phyloP scores from a whole-genome alignment of 1,140 invertebrate genomes.

The Cydia strobilella region DNA sequence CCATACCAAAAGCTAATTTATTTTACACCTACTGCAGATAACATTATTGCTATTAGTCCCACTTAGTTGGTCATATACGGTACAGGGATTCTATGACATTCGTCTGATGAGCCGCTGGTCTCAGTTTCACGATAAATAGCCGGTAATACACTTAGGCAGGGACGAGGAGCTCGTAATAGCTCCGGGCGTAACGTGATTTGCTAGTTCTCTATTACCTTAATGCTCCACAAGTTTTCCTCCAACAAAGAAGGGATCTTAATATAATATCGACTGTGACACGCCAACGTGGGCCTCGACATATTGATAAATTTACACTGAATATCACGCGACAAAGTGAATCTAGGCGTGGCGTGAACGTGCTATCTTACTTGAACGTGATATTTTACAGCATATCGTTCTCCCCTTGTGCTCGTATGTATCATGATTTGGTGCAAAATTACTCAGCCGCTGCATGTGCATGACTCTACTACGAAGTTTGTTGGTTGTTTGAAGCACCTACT shows the following conservation, averaged over 20 bases:
- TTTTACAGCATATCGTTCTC: conserved; percentile 10
- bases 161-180: conserved; percentile 60
- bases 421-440: conserved; percentile 22
- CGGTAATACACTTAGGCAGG: conserved; percentile 61
- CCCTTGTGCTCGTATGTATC: conserved; percentile 19
- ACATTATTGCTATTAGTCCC: conserved; percentile 14
- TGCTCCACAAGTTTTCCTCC: conserved; percentile 57
- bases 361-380: conserved; percentile 14
- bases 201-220: conserved; percentile 64
- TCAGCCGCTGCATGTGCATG: conserved; percentile 22
- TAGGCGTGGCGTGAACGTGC: conserved; percentile 36
- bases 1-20: neutral
- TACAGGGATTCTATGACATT: conserved; percentile 41
- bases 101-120: conserved; percentile 50
- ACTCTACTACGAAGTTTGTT: conserved; percentile 23
- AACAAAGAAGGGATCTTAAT: conserved; percentile 61
- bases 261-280: conserved; percentile 53
- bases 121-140: conserved; percentile 69
- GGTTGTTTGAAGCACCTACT: conserved; percentile 28
- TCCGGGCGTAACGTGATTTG: conserved; percentile 64
- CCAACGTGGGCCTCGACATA: conserved; percentile 32
- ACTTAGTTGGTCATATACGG: conserved; percentile 8
- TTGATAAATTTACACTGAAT: conserved; percentile 26
- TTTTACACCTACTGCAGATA: neutral
- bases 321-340: conserved; percentile 46